Percentiles rank a stretch among this genome's conserved stretches.
These are phyloP conservation scores for Podabrus alpinus DNA, from an alignment of 2,888 invertebrate species.

Conservation along the genomic window DNA sequence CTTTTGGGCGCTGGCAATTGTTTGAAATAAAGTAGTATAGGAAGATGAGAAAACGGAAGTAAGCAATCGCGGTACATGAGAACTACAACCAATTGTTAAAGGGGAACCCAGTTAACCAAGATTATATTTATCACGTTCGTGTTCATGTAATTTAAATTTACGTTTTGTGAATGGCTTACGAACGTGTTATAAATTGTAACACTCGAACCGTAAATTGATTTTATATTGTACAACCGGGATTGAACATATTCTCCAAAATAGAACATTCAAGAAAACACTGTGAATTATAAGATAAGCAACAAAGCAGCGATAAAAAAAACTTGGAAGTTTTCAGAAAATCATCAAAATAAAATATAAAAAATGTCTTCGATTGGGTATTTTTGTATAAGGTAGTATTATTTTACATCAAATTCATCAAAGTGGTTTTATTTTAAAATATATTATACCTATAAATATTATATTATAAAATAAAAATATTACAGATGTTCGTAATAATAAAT, in stretches of 20 bases:
- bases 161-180: constrained; percentile 21
- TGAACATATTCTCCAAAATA: not conserved
- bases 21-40: not conserved
- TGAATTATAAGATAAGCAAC: not conserved
- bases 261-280: not conserved
- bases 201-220: constrained; percentile 13
- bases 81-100: constrained; percentile 19
- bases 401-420: no score
- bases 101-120: constrained; percentile 15
- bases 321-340: not conserved
- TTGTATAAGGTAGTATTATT: no score
- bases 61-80: constrained; percentile 20
- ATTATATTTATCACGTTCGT: constrained; percentile 29
- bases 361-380: no score
- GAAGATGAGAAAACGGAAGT: constrained; percentile 22
- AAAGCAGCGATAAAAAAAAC: no score
- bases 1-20: not conserved
- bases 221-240: not conserved
- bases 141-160: constrained; percentile 29
- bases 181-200: constrained; percentile 12
- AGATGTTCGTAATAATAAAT: no score
- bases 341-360: no score
- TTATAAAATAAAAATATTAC: no score
- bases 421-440: no score
- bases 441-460: no score